Percentiles rank a stretch among this genome's conserved stretches.
Conservation (phyloP, 2,113 vertebrate species). For the Loxodonta africana region DNA sequence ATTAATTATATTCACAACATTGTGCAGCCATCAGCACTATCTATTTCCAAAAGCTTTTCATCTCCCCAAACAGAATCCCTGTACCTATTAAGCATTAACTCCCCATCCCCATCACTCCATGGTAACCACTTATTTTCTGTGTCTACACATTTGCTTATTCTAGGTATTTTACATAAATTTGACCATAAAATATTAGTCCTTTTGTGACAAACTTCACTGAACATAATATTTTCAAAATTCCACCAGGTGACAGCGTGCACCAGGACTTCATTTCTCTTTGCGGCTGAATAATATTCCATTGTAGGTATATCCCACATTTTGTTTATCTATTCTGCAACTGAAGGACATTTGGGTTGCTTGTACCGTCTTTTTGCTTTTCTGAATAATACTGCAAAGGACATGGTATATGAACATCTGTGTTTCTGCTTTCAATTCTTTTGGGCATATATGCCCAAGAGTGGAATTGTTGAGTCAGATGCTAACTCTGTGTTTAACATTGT, state of each 20-base stretch:
- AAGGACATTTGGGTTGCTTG: not conserved
- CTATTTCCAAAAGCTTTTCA: not conserved
- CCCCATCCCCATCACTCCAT: not conserved
- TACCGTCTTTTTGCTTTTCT: not conserved
- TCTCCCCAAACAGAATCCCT: not conserved
- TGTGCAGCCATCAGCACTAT: not conserved
- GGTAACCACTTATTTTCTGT: not conserved
- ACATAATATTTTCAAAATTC: too few species aligned
- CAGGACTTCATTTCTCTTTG: too few species aligned
- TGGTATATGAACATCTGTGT: not conserved
- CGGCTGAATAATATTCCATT: too few species aligned
- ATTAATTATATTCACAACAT: not conserved
- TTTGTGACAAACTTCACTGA: too few species aligned
- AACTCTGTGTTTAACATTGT: not conserved
- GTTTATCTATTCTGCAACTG: not conserved
- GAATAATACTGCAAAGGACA: not conserved
- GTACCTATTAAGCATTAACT: not conserved
- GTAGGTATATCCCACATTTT: not conserved
- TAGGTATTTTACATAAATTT: not conserved
- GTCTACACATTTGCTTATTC: not conserved
- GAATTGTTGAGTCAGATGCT: not conserved
- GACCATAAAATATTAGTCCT: too few species aligned
- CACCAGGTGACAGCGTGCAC: too few species aligned
- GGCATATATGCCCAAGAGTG: not conserved
- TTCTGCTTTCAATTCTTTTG: not conserved